Evolutionary conservation across 2,888 invertebrate species (phyloP).

Genomic region (Ptychoptera albimana): DNA sequence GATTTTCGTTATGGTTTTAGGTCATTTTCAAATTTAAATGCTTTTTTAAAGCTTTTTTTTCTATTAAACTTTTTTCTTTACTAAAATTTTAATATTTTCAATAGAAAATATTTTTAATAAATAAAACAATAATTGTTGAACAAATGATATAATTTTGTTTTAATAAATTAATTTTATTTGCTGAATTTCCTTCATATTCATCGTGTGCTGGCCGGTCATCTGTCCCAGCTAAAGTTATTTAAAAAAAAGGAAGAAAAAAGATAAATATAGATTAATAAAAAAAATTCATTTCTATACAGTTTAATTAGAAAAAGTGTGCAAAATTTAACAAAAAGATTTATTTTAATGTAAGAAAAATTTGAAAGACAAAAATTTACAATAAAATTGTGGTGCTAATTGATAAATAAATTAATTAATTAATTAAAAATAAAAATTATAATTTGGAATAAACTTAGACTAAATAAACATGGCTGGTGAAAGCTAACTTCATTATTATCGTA

Average conservation of each 20-base stretch:
- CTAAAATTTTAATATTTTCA: background rate
- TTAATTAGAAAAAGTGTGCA: background rate
- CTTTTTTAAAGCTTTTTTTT: background rate
- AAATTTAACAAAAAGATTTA: background rate
- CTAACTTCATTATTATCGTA: no score
- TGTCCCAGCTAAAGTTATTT: slow-evolving; percentile 10
- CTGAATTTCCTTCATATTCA: slow-evolving; percentile 11
- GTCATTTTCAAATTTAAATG: no score
- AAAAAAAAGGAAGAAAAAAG: slow-evolving; percentile 1
- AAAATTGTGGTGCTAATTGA: background rate
- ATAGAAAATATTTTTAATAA: background rate
- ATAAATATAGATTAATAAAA: slow-evolving; percentile 1
- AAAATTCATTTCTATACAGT: background rate
- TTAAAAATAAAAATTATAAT: background rate
- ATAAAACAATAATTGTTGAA: background rate
- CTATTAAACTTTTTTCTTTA: background rate
- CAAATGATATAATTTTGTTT: background rate
- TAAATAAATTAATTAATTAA: background rate
- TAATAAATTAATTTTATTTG: slow-evolving; percentile 5
- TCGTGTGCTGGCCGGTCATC: slow-evolving; percentile 12
- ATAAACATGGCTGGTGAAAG: no score
- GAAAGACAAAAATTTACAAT: background rate
- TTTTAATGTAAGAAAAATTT: background rate
- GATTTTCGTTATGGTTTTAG: no score
- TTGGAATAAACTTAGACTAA: no score